A percentile compares a stretch with the other conserved stretches of the same genome.
phyloP scores from a whole-genome alignment of 2,113 vertebrate species.

The Theropithecus gelada region DNA sequence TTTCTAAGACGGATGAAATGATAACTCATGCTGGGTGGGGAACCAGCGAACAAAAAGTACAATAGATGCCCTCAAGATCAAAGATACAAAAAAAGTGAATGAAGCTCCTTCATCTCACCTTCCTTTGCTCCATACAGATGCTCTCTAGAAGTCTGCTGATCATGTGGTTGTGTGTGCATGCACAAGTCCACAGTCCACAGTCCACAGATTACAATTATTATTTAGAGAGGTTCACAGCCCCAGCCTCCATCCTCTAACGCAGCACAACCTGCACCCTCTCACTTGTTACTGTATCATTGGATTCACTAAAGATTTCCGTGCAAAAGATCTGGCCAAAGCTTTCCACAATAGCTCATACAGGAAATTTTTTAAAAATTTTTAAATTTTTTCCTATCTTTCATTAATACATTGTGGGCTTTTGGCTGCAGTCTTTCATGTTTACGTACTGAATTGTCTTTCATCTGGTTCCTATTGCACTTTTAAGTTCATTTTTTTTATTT shows the following conservation, averaged over 20 bases:
- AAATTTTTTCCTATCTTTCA: neutral
- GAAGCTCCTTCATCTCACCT: neutral
- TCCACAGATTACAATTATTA: neutral
- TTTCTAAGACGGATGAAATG: neutral
- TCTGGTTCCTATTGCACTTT: conserved; percentile 27
- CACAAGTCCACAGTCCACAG: neutral
- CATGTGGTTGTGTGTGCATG: neutral
- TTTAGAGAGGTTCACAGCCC: neutral
- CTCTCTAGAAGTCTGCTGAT: neutral
- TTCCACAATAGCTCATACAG: neutral
- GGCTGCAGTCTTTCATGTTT: neutral
- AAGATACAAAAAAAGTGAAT: neutral
- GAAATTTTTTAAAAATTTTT: neutral
- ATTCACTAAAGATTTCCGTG: neutral
- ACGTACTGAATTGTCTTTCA: conserved; percentile 41
- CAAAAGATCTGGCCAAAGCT: neutral
- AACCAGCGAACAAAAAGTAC: neutral
- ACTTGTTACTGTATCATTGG: neutral
- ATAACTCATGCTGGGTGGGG: neutral
- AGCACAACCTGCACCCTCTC: neutral
- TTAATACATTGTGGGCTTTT: conserved; percentile 29
- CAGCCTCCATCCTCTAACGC: neutral
- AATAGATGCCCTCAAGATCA: neutral
- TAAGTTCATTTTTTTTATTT: conserved; percentile 2
- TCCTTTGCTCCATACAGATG: neutral